phyloP scores from a whole-genome alignment of 1,140 invertebrate genomes.

The Nautilus pompilius region DNA sequence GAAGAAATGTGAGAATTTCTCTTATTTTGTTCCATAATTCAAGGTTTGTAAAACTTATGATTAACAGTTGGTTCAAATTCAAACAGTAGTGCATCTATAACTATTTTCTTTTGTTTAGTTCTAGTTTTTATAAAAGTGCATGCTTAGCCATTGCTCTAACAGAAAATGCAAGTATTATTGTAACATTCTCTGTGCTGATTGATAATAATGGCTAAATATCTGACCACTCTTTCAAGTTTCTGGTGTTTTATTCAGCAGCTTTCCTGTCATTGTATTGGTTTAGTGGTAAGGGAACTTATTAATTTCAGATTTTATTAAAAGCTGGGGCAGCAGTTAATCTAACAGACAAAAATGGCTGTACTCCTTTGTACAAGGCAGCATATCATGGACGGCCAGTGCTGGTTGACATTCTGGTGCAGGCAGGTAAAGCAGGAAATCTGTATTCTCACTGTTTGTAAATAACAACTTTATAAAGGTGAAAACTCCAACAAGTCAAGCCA shows the following conservation, averaged over 20 bases:
- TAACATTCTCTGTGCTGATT: not conserved
- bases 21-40: too few species aligned
- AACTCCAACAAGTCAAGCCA: too few species aligned
- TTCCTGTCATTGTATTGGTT: too few species aligned
- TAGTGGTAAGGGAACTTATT: too few species aligned
- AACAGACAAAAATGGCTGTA: slow-evolving; percentile 48
- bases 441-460: too few species aligned
- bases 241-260: not conserved
- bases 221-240: not conserved
- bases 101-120: not conserved
- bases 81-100: too few species aligned
- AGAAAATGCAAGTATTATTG: too few species aligned
- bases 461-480: too few species aligned
- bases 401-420: slow-evolving; percentile 46
- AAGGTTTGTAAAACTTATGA: slow-evolving; percentile 1
- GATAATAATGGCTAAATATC: not conserved
- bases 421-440: too few species aligned
- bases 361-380: slow-evolving; percentile 52
- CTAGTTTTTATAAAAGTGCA: not conserved
- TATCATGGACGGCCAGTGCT: slow-evolving; percentile 51
- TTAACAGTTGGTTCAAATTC: not conserved
- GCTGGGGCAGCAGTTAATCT: slow-evolving; percentile 48
- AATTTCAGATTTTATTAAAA: slow-evolving; percentile 42
- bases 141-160: too few species aligned
- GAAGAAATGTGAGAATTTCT: too few species aligned